These are phyloP conservation scores for Drosophila melanogaster DNA, from an alignment of 1,140 invertebrate genomes.

Conservation along the genomic window Release_6_plus_ISO1_MT NT_033779.5:15232501-15233000, in stretches of 20 bases:
- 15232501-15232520: slow-evolving; percentile 78
- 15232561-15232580: slow-evolving; percentile 14
- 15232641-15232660: slow-evolving; percentile 76
- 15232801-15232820: slow-evolving; percentile 44
- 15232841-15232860: slow-evolving; percentile 61
- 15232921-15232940: slow-evolving; percentile 82
- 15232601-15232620: slow-evolving; percentile 21
- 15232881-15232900: background rate
- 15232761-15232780: slow-evolving; percentile 3
- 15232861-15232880: background rate
- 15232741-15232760: slow-evolving; percentile 68
- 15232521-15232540: slow-evolving; percentile 2
- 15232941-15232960: slow-evolving; percentile 75
- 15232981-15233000: slow-evolving; percentile 26
- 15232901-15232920: slow-evolving; percentile 76
- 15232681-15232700: slow-evolving; percentile 82
- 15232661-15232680: slow-evolving; percentile 83
- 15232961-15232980: slow-evolving; percentile 18
- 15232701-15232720: slow-evolving; percentile 83
- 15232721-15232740: slow-evolving; percentile 80
- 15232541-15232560: slow-evolving; percentile 17
- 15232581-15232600: slow-evolving; percentile 27
- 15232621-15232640: slow-evolving; percentile 57
- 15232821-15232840: slow-evolving; percentile 80
- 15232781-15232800: slow-evolving; percentile 11